These are phyloP conservation scores for Sebastes hubbsi DNA, from an alignment of 2,797 vertebrate genomes.

Conservation along the genomic window DNA sequence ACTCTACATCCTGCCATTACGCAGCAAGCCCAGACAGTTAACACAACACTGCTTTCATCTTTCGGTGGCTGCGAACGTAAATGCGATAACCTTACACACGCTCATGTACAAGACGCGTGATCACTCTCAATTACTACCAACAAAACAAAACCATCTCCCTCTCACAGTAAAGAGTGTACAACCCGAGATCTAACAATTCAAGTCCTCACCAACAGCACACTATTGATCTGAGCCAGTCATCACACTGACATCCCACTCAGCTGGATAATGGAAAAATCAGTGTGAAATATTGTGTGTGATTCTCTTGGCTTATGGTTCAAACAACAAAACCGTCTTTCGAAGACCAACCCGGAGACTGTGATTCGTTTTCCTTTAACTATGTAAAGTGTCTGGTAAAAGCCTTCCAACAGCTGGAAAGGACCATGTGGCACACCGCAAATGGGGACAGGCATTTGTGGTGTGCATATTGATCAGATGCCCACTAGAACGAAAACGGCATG, in stretches of 20 bases:
- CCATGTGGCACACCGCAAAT: conserved; percentile 1
- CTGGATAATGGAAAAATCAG: conserved; percentile 64
- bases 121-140: conserved; percentile 25
- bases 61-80: neutral
- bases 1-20: neutral
- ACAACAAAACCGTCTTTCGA: conserved; percentile 21
- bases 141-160: conserved; percentile 34
- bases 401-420: conserved; percentile 19
- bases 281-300: conserved; percentile 47
- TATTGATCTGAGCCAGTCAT: conserved; percentile 65
- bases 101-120: conserved; percentile 20
- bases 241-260: conserved; percentile 57
- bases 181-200: conserved; percentile 38
- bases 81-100: conserved; percentile 13
- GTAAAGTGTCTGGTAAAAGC: conserved; percentile 36
- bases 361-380: conserved; percentile 12
- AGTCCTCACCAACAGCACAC: conserved; percentile 36
- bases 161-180: neutral
- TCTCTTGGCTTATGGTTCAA: conserved; percentile 34
- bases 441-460: conserved; percentile 22
- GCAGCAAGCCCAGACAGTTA: conserved; percentile 10
- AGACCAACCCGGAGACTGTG: neutral
- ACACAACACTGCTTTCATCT: conserved; percentile 19
- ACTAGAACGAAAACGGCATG: conserved; percentile 21
- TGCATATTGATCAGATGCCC: conserved; percentile 17